Base-by-base conservation (phyloP, 1,140 invertebrate species). In the Drosophila novamexicana region DNA sequence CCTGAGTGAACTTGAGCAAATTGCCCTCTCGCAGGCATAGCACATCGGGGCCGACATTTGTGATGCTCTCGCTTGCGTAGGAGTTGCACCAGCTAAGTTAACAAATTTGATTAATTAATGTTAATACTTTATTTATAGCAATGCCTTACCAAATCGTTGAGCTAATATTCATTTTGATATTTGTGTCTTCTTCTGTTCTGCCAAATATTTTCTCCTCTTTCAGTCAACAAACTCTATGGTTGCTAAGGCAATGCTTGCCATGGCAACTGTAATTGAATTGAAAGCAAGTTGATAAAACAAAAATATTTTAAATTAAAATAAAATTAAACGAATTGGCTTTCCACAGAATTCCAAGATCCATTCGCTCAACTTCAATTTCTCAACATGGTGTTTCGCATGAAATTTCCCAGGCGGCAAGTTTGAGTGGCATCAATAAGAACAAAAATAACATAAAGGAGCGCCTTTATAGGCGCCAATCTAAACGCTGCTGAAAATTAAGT, bases 11-110 rank as follows among this genome's bases (percentile, higher is more conserved):
- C 14, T 75, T 82, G 32, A 89, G 40, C 9, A 67, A 56, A 16
- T 91, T 80, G 29, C 74, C 73, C 42, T 88, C 62, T 0, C 77
- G 66, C 42, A 81, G 2, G 22, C 68, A 67, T 5, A 91, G 34
- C 4, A 90, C 86, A 75, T 91, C 84, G 18, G 79, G 77, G 1
- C 90, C 90, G 7, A 91, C 85, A 68, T 81, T 90, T 2, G 2
- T 6, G 1, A 84, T 42, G n/a, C 53, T 78, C 6, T 37, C 9
- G 29, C 40, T 14, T 7, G 81, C 64, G 44, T 73, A 89, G 39
- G 56, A 44, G 47, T 84, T 89, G 68, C 61, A 70, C 84, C 84
- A 89, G 56, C 84, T 86, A 12, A 37, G 8, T 12, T 12, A 29
- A 14, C 4, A 4, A 47, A 10, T 10, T 36, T 4, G 2, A 6